Percentiles rank a stretch among this genome's conserved stretches.
These are phyloP conservation scores for Netta rufina DNA, from an alignment of 2,797 vertebrate species.

Conservation along the genomic window DNA sequence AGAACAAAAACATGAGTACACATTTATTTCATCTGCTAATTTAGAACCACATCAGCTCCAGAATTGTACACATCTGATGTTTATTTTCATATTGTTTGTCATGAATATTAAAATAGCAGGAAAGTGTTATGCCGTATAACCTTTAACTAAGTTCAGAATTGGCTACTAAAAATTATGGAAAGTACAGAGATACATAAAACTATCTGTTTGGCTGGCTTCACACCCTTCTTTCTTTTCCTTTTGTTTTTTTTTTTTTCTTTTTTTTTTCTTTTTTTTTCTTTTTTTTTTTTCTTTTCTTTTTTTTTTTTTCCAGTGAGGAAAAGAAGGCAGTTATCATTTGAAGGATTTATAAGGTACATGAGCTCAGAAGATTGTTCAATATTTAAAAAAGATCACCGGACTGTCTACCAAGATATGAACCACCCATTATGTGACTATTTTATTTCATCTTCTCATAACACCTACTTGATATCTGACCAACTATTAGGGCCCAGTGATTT, in stretches of 20 bases:
- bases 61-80: neutral
- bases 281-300: too few relatives aligned
- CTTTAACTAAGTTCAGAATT: neutral
- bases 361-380: conserved; percentile 82
- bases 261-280: conserved; percentile 30
- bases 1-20: neutral
- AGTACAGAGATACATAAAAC: neutral
- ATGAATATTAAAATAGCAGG: neutral
- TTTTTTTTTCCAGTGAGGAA: conserved; percentile 75
- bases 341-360: conserved; percentile 87
- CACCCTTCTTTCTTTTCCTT: neutral
- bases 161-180: neutral
- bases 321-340: conserved; percentile 81
- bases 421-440: conserved; percentile 86
- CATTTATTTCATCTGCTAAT: neutral
- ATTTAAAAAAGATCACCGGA: conserved; percentile 74
- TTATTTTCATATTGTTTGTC: neutral
- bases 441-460: conserved; percentile 92
- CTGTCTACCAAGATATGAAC: conserved; percentile 87
- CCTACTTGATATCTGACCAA: conserved; percentile 87
- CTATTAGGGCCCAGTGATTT: conserved; percentile 85
- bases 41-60: neutral
- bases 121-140: neutral
- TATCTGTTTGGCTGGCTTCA: neutral
- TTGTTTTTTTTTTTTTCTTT: conserved; percentile 2